Evolutionary conservation across 2,113 vertebrate genomes (phyloP), one percentile per base, ranked within the genome.

Genomic region (Onychostruthus taczanowskii): DNA sequence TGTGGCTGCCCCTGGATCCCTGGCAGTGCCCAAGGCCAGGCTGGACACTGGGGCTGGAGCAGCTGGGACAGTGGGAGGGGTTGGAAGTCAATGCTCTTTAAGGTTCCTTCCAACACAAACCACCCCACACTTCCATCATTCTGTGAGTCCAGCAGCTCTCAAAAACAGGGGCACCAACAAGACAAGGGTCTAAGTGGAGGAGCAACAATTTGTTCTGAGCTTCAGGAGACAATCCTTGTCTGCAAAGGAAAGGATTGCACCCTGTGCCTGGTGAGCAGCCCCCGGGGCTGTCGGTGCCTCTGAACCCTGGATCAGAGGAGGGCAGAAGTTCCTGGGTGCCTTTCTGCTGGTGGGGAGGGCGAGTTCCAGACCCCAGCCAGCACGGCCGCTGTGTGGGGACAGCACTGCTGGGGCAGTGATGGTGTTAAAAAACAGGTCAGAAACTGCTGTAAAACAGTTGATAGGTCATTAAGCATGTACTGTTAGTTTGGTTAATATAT

Each of bases 211-310:
- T 2, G 0, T 73, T 74, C 55, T 84, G 53, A n/a, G 46, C n/a
- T 67, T 0, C 1, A 1, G 55, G 21, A 69, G 24, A 24, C 13
- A 47, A 43, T 52, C 3, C 16, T 1, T 3, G 31, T 14, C 2
- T 39, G 49, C 41, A 26, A 9, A n/a, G 47, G 35, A 10, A 18
- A 41, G 30, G 30, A 35, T 23, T 33, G 10, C 35, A 21, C 21
- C 10, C 28, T 33, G 4, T 39, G 31, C 67, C 61, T 46, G 30
- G 3, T 1, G 3, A 9, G 28, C 10, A 55, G 75, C 20, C 59
- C 17, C 0, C 5, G 44, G 68, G 53, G 39, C 70, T 46, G 12
- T 3, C 6, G 5, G 6, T 24, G 18, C 13, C 35, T 39, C 53
- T 33, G 63, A 44, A 6, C 28, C 53, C 6, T 0, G 10, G 8